Percentiles rank a stretch among this genome's conserved stretches.
Conservation (phyloP, 2,888 invertebrate genomes). For the Escarpia spicata region DNA sequence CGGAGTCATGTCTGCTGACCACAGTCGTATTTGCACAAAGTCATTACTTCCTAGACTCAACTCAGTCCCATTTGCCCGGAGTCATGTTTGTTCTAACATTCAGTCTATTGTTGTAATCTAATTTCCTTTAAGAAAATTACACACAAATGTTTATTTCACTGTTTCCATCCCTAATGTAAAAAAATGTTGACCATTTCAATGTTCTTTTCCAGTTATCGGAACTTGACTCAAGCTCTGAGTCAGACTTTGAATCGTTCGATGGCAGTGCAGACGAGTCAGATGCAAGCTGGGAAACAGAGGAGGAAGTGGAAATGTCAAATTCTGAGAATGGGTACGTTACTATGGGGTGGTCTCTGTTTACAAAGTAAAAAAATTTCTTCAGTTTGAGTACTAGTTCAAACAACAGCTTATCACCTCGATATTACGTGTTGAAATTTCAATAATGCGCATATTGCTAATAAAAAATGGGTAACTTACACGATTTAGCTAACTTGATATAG, state of each 20-base stretch:
- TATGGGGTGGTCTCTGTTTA: not conserved
- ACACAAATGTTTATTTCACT: not conserved
- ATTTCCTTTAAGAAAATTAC: not conserved
- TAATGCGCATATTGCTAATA: too few relatives aligned
- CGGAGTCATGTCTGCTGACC: too few relatives aligned
- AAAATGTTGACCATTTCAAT: not conserved
- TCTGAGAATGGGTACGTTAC: not conserved
- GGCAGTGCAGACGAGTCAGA: conserved; percentile 24
- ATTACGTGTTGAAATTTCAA: too few relatives aligned
- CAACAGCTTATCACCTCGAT: too few relatives aligned
- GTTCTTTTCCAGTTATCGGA: conserved; percentile 36
- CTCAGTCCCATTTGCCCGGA: not conserved
- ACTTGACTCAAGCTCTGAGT: conserved; percentile 43
- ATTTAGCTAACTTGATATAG: too few relatives aligned
- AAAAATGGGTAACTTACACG: too few relatives aligned
- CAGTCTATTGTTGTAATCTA: not conserved
- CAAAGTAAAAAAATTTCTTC: not conserved
- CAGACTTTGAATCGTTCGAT: conserved; percentile 38
- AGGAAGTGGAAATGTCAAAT: conserved; percentile 46
- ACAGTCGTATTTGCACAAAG: not conserved
- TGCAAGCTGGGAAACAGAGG: conserved; percentile 58
- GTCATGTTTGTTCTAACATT: not conserved
- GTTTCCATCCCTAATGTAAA: not conserved
- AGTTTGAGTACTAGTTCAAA: too few relatives aligned
- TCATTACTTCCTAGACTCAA: not conserved